Evolutionary conservation across 2,888 invertebrate species (phyloP), one percentile per base, ranked within the genome.

Genomic region (Taenaris catops): DNA sequence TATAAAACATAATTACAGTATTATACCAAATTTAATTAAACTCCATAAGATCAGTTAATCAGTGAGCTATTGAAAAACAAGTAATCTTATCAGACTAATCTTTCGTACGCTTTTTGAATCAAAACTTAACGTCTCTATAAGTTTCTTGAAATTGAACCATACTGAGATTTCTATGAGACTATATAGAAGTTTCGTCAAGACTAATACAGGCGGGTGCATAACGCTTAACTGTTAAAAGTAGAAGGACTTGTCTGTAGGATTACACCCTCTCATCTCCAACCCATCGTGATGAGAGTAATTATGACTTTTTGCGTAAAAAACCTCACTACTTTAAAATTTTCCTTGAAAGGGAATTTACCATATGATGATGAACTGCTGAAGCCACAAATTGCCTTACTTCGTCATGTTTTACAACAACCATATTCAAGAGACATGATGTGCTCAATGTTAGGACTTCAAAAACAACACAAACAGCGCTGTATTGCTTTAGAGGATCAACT

Each of bases 351-450:
- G 5, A 94, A 93, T 56, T 81, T 98, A 35, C 98, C 98, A 0
- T 98, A 97, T 65, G 93, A 95, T 49, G 92, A 94, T 44, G 96
- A 96, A 59, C 70, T 97, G 14, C 74, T 95, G 7, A 94, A 96
- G 64, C 96, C 97, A 4, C 98, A 98, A 81, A 95, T 95, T 3
- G 91, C 92, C 18, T 80, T 98, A 17, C 74, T 98, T 12, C 88
- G 95, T 47, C 97, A 98, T 70, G 96, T 98, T 11, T 72, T 98
- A 6, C 96, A 96, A 59, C 98, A 98, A 65, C 96, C 97, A 0
- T 98, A 98, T 69, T 97, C 97, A 1, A 89, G 97, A 48, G 98
- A 98, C 62, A 96, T 98, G 95, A 96, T 98, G 51, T 97, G 96
- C 54, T 94, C 94, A 1, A 97, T 98, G 94, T 86, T 98, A 8